These are phyloP conservation scores for Nemotelus pantherinus DNA, from an alignment of 2,888 invertebrate species.

Conservation along the genomic window DNA sequence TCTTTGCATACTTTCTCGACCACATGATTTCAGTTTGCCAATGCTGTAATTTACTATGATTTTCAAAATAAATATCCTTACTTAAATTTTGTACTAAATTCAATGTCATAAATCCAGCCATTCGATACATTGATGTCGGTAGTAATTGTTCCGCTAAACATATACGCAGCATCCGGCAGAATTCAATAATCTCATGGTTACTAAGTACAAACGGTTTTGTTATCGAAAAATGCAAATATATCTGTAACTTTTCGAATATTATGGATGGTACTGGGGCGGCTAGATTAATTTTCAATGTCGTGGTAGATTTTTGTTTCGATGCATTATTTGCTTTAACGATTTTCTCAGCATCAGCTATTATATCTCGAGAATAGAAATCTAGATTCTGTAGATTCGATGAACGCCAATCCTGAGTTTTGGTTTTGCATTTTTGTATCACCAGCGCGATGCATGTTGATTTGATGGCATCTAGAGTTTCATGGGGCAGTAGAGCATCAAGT, in stretches of 20 bases:
- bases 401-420: slow-evolving; percentile 69
- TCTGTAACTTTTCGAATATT: slow-evolving; percentile 59
- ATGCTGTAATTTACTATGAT: too few species aligned
- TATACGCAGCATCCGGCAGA: slow-evolving; percentile 54
- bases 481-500: slow-evolving; percentile 66
- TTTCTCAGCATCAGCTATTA: slow-evolving; percentile 57
- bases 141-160: slow-evolving; percentile 52
- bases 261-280: slow-evolving; percentile 56
- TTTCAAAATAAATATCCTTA: slow-evolving; percentile 40
- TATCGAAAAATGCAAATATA: slow-evolving; percentile 59
- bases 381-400: slow-evolving; percentile 64
- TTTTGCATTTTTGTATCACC: slow-evolving; percentile 65
- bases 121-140: slow-evolving; percentile 58
- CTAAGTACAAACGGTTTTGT: slow-evolving; percentile 56
- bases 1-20: too few species aligned
- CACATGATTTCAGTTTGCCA: too few species aligned
- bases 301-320: slow-evolving; percentile 54
- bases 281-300: slow-evolving; percentile 53
- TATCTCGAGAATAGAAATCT: slow-evolving; percentile 62
- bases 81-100: slow-evolving; percentile 60
- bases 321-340: slow-evolving; percentile 50
- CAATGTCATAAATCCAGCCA: slow-evolving; percentile 56
- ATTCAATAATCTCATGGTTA: slow-evolving; percentile 52
- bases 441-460: slow-evolving; percentile 67
- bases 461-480: slow-evolving; percentile 66